A percentile compares a stretch with the other conserved stretches of the same genome.
Evolutionary conservation across 2,888 invertebrate genomes (phyloP).

Genomic region (Drosophila sordidula): DNA sequence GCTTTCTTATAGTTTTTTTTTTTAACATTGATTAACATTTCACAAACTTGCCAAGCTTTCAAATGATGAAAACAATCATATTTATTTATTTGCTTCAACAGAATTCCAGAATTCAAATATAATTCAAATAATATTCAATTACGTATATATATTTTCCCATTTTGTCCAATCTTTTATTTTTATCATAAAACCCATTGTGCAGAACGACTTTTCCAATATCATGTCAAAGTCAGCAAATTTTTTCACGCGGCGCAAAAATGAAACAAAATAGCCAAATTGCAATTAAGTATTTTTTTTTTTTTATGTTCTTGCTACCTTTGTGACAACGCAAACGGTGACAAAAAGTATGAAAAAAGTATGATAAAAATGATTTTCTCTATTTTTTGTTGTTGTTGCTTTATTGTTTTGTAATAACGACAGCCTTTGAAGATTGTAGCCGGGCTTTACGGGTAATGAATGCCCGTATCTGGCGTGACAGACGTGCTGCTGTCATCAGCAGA

Average conservation of each 20-base stretch:
- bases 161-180: not conserved
- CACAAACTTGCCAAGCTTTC: too few relatives aligned
- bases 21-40: too few relatives aligned
- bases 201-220: not conserved
- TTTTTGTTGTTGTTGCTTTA: not conserved
- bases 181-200: slow-evolving; percentile 4
- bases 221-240: slow-evolving; percentile 21
- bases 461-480: slow-evolving; percentile 19
- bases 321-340: slow-evolving; percentile 1
- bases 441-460: slow-evolving; percentile 8
- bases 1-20: too few relatives aligned
- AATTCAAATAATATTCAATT: not conserved
- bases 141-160: not conserved
- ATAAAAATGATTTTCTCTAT: slow-evolving; percentile 8
- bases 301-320: not conserved
- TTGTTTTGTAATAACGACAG: not conserved
- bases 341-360: slow-evolving; percentile 12
- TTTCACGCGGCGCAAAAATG: not conserved
- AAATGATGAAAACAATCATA: not conserved
- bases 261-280: slow-evolving; percentile 5
- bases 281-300: slow-evolving; percentile 35
- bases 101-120: not conserved
- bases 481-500: slow-evolving; percentile 52
- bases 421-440: slow-evolving; percentile 4
- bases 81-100: too few relatives aligned